phyloP scores from a whole-genome alignment of 1,140 invertebrate genomes.

The Gryon sp. region DNA sequence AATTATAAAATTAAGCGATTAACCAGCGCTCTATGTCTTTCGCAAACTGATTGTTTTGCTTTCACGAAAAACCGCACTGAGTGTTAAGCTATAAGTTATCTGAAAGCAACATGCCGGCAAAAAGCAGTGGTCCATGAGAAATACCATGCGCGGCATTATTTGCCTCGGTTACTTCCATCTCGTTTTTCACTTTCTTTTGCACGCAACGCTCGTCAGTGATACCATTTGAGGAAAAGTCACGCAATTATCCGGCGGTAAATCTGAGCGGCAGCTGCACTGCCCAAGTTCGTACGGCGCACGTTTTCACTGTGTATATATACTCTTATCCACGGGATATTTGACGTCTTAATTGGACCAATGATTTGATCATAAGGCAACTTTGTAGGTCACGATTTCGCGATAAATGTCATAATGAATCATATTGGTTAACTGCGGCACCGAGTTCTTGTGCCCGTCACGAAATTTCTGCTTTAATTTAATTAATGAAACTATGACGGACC shows the following conservation, averaged over 20 bases:
- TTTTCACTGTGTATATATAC: conserved; percentile 28
- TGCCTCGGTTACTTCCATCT: conserved; percentile 57
- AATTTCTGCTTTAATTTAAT: conserved; percentile 53
- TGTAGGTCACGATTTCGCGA: conserved; percentile 28
- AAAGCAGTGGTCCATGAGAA: conserved; percentile 53
- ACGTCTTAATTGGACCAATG: conserved; percentile 75
- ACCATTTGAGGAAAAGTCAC: conserved; percentile 78
- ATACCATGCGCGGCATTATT: conserved; percentile 70
- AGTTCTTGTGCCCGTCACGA: conserved; percentile 13
- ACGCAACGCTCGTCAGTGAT: conserved; percentile 56
- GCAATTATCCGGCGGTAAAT: conserved; percentile 77
- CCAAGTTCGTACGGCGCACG: conserved; percentile 70
- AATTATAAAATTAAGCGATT: conserved; percentile 62
- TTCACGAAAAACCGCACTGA: conserved; percentile 29
- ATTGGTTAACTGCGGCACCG: conserved; percentile 8
- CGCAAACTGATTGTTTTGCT: conserved; percentile 28
- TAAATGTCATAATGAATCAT: conserved; percentile 39
- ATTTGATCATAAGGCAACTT: conserved; percentile 26
- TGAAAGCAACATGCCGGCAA: conserved; percentile 44
- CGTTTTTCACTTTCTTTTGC: conserved; percentile 61
- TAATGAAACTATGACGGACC: conserved; percentile 30
- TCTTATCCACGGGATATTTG: conserved; percentile 63
- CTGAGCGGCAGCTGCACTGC: conserved; percentile 73
- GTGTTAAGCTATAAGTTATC: conserved; percentile 36
- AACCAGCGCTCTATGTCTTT: conserved; percentile 8